phyloP scores from a whole-genome alignment of 2,113 vertebrate genomes.

The Prinia subflava region DNA sequence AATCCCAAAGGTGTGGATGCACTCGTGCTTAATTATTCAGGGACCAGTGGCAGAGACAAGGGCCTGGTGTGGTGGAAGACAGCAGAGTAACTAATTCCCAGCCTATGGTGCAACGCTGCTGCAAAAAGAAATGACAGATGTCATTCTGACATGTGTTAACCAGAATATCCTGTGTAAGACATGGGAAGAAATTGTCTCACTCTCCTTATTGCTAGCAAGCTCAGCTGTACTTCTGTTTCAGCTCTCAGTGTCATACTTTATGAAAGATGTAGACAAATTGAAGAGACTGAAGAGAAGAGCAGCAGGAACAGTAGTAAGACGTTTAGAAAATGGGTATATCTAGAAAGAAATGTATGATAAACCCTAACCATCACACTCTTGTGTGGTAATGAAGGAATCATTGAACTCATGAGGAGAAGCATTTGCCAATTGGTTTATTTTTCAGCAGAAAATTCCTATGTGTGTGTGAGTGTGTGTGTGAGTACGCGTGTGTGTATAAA shows the following conservation, averaged over 20 bases:
- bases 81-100: not conserved
- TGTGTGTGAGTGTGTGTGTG: rapidly evolving
- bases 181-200: constrained; percentile 5
- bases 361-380: not conserved
- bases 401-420: not conserved
- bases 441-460: not conserved
- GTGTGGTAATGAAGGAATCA: not conserved
- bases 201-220: not conserved
- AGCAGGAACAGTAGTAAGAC: not conserved
- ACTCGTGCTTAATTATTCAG: not conserved
- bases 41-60: not conserved
- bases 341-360: not conserved
- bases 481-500: no score
- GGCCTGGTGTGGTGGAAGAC: not conserved
- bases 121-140: not conserved
- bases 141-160: constrained; percentile 35
- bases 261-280: not conserved
- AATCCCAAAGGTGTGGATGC: not conserved
- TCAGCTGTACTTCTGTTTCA: not conserved
- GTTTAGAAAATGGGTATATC: not conserved
- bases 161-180: constrained; percentile 44
- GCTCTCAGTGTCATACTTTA: not conserved
- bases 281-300: constrained; percentile 16
- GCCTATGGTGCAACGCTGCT: not conserved
- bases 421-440: not conserved